phyloP scores from a whole-genome alignment of 2,888 invertebrate species.

The Aphelenchoides bicaudatus region DNA sequence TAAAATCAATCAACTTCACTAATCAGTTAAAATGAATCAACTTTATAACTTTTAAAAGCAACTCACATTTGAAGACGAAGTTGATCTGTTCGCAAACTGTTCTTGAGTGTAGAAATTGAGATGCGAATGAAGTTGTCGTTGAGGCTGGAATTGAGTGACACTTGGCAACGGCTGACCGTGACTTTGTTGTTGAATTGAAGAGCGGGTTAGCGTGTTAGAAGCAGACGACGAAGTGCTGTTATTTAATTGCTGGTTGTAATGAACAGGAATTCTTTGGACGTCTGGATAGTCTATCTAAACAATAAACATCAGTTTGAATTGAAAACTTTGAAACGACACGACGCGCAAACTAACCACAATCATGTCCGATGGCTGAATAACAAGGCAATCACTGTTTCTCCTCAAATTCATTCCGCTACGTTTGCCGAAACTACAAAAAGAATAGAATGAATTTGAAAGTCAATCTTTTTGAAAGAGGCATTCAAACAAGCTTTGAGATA shows the following conservation, averaged over 20 bases:
- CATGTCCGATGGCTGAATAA: conserved; percentile 81
- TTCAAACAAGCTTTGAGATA: no score
- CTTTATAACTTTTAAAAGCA: not conserved
- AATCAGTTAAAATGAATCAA: not conserved
- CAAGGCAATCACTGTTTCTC: conserved; percentile 77
- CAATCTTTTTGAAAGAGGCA: no score
- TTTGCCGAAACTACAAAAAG: conserved; percentile 75
- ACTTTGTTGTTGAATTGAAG: conserved; percentile 5
- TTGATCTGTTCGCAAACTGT: not conserved
- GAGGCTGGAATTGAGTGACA: not conserved
- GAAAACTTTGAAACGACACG: no score
- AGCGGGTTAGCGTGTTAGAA: conserved; percentile 2
- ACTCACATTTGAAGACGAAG: not conserved
- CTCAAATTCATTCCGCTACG: conserved; percentile 74
- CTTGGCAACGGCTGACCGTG: no score
- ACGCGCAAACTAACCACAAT: conserved; percentile 79
- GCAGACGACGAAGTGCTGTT: not conserved
- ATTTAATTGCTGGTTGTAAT: conserved; percentile 26
- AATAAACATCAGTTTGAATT: not conserved
- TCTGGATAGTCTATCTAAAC: conserved; percentile 74
- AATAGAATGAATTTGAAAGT: not conserved
- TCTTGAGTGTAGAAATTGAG: conserved; percentile 8
- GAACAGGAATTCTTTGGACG: conserved; percentile 58
- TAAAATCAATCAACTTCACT: no score
- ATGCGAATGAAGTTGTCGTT: not conserved